These are phyloP conservation scores for Mya arenaria DNA, from an alignment of 1,140 invertebrate genomes.

Conservation along the genomic window DNA sequence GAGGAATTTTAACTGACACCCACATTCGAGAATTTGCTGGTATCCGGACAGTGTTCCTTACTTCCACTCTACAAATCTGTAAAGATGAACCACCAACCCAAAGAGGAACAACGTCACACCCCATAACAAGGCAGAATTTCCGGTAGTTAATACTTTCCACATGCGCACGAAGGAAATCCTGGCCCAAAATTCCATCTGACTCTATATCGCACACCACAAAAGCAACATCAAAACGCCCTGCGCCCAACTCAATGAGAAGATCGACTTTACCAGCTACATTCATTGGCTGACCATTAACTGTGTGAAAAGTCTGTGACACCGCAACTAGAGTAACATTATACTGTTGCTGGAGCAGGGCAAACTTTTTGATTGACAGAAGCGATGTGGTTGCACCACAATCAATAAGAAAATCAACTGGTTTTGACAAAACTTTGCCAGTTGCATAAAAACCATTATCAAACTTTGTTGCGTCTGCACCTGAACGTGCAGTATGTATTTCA, in stretches of 20 bases:
- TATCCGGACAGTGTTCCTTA: not conserved
- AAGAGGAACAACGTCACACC: not conserved
- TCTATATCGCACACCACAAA: not conserved
- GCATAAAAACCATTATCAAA: slow-evolving; percentile 5
- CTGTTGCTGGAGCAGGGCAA: not conserved
- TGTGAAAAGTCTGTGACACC: not conserved
- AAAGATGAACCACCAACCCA: not conserved
- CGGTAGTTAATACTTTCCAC: slow-evolving; percentile 1
- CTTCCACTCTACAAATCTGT: not conserved
- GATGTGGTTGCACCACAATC: not conserved
- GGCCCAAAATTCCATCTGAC: slow-evolving; percentile 7
- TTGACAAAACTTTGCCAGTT: not conserved
- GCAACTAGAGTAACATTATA: not conserved
- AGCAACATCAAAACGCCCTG: not conserved
- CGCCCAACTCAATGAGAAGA: not conserved
- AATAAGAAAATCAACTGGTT: not conserved
- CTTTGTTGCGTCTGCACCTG: not conserved
- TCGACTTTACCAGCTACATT: not conserved
- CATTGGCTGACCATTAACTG: not conserved
- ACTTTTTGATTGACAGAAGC: not conserved
- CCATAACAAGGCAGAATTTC: not conserved
- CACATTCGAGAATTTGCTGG: not conserved
- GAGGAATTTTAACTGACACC: not conserved
- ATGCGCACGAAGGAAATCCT: not conserved
- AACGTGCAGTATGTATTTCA: not conserved